Conservation (phyloP, 2,888 invertebrate species). For the Deilephila elpenor region DNA sequence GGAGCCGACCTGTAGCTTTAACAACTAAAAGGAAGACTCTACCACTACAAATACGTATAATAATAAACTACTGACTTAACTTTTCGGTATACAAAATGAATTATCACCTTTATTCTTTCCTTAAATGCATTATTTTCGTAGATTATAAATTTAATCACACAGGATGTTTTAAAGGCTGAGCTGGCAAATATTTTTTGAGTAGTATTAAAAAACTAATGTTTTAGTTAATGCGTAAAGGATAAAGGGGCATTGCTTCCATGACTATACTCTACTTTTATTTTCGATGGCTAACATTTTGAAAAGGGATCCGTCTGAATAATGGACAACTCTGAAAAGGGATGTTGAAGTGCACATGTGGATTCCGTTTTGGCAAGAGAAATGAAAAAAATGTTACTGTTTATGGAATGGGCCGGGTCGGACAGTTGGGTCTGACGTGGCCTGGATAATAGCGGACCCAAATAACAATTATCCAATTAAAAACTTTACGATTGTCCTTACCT, state of each 20-base stretch:
- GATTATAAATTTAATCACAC: background rate
- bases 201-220: conserved; percentile 17
- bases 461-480: conserved; percentile 82
- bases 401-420: conserved; percentile 56
- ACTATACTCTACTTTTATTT: conserved; percentile 50
- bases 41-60: too few species aligned
- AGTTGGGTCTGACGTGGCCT: conserved; percentile 57
- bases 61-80: background rate
- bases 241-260: conserved; percentile 14
- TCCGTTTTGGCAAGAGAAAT: conserved; percentile 60
- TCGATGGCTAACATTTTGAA: conserved; percentile 59
- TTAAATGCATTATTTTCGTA: background rate
- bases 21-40: too few species aligned
- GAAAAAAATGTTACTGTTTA: conserved; percentile 68
- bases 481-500: conserved; percentile 55
- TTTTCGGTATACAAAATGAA: background rate
- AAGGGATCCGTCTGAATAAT: conserved; percentile 74
- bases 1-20: too few species aligned
- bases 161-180: background rate
- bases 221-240: conserved; percentile 24
- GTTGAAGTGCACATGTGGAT: conserved; percentile 67
- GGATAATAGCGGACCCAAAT: conserved; percentile 75
- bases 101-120: background rate
- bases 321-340: conserved; percentile 70
- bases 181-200: conserved; percentile 27